phyloP scores from a whole-genome alignment of 2,888 invertebrate species.

The Drosophila austrosaltans region DNA sequence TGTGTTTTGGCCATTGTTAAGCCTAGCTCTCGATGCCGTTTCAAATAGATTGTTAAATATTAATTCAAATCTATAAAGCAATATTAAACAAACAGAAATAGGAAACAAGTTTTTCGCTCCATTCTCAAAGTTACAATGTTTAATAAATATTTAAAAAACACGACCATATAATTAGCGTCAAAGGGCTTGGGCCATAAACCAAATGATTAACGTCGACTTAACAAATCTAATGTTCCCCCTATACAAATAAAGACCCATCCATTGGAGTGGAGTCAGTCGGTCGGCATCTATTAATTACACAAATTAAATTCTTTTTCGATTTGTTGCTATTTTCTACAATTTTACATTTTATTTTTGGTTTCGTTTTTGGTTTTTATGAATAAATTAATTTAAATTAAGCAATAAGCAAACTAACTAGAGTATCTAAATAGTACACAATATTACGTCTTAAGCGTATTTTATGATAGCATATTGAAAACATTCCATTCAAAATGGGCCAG shows the following conservation, averaged over 20 bases:
- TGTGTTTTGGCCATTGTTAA: conserved; percentile 1
- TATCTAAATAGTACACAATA: conserved; percentile 65
- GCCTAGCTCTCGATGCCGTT: not conserved
- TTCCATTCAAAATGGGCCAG: conserved; percentile 50
- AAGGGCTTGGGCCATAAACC: conserved; percentile 50
- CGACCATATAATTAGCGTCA: conserved; percentile 67
- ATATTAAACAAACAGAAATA: conserved; percentile 34
- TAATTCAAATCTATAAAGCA: conserved; percentile 26
- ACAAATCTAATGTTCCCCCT: conserved; percentile 46
- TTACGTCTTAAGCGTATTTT: conserved; percentile 74
- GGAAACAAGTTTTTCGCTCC: conserved; percentile 49
- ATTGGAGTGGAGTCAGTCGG: conserved; percentile 5
- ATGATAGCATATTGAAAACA: conserved; percentile 50
- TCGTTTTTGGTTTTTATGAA: conserved; percentile 59
- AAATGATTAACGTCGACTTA: conserved; percentile 68
- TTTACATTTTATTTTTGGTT: conserved; percentile 60
- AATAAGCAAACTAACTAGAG: conserved; percentile 76
- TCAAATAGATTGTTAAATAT: conserved; percentile 40
- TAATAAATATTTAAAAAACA: conserved; percentile 68
- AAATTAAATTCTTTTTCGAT: conserved; percentile 46
- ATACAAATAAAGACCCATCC: conserved; percentile 48
- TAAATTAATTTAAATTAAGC: conserved; percentile 79
- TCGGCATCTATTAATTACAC: conserved; percentile 52
- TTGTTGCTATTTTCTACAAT: conserved; percentile 61
- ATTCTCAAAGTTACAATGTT: conserved; percentile 26